Base-by-base conservation (phyloP, 2,888 invertebrate genomes). In the Caenorhabditis japonica region DNA sequence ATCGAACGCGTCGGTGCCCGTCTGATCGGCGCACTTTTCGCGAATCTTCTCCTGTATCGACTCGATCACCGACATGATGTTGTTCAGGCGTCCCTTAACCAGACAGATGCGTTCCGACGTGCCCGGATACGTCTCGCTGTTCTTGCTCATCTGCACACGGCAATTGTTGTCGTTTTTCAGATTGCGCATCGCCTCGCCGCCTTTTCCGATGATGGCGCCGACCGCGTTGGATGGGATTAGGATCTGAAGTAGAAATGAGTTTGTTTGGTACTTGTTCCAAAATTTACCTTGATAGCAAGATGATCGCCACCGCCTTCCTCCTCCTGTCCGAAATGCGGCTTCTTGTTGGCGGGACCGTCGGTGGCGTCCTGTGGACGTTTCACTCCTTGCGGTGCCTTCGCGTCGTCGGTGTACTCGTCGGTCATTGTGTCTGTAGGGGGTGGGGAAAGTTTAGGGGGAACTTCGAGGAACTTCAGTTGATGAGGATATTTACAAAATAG, bases 61-160 rank as follows among this genome's bases (percentile, higher is more conserved):
- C 88, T 93, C 93, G 90, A 95, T 91, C 79, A 94, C 94, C 83
- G 92, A 92, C 92, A 95, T 92, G 87, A 95, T 94, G 85, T 94
- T 93, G 59, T 94, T 94, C 70, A 94, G 92, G 72, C 92, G 93
- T 75, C 95, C 95, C 38, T 94, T 94, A 89, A 95, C 94, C 81
- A 95, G 91, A 88, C 95, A 95, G 68, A 96, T 94, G 79, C 95
- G 92, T 90, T 95, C 95, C 78, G 94, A 93, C 83, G 95, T 96
- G 87, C 83, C 97, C 90, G 97, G 97, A 91, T 97, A 97, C 89
- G 94, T 96, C 89, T 97, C 97, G 88, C 95, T 95, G 59, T 95
- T 94, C 90, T 97, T 97, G 87, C 97, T 97, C 97, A 97, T 97
- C 91, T 97, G 97, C 84, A 99, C 94, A 87, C 95, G 92, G 85